Evolutionary conservation across 2,797 vertebrate species (phyloP), one percentile per base, ranked within the genome.

Genomic region (Prunella strophiata): DNA sequence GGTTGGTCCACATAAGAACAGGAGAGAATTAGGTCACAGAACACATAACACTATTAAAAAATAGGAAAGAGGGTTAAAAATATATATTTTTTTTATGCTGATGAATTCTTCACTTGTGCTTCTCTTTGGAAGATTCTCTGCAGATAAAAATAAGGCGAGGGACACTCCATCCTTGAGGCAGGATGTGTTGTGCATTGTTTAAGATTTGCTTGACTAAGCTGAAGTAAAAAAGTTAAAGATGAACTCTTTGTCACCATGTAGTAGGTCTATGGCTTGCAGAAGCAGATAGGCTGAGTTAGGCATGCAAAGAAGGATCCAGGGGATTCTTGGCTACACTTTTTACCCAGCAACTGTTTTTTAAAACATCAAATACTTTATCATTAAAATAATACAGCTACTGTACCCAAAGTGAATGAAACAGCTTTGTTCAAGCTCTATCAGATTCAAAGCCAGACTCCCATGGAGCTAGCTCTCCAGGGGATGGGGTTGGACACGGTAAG

Each of bases 321-420:
- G 71, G 57, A 87, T 50, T 87, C 68, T 40, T 58, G 76, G 65
- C 42, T 88, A 94, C 32, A 32, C 0, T 18, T 62, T 79, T 88
- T 89, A 51, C 83, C 36, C 43, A 95, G 80, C 21, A 91, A 93
- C 30, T 40, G 76, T 38, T 78, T 86, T 52, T 95, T 93, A 40
- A 72, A 88, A 93, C 72, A 91, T 82, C 87, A 95, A 92, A 89
- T 87, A 87, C 76, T 91, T 88, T 29, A 52, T 75, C 57, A 65
- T 92, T 78, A 81, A 94, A 96, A 95, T 89, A 86, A 72, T 80
- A 78, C 65, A 93, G 91, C 74, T 78, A 57, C 74, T 75, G 73
- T 50, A 86, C 42, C 84, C 74, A 74, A 86, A 92, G 57, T 78
- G 92, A 73, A 57, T 27, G 16, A 95, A 96, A 93, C 23, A 71